Conservation (phyloP, 2,888 invertebrate species). For the Drosophila meridionalis region DNA sequence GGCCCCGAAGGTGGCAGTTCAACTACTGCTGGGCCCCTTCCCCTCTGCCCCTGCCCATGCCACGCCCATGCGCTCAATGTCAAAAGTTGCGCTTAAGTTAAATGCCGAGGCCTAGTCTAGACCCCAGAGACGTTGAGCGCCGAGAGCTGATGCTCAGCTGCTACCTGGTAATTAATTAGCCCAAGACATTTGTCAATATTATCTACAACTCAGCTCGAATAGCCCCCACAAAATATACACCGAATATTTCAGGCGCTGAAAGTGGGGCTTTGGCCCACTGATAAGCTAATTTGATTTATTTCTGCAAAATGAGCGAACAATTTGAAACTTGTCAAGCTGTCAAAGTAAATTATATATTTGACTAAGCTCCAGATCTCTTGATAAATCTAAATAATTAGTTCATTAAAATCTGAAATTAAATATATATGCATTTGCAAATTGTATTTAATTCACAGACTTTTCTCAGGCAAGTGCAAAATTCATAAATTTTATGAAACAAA, state of each 20-base stretch:
- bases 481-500: constrained; percentile 2
- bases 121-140: constrained; percentile 13
- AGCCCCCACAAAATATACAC: constrained; percentile 33
- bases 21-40: background rate
- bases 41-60: background rate
- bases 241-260: constrained; percentile 32
- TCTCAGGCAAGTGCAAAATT: background rate
- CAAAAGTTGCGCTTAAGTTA: constrained; percentile 59
- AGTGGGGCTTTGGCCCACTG: constrained; percentile 10
- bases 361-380: background rate
- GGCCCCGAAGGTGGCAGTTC: constrained; percentile 22
- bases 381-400: constrained; percentile 7
- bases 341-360: constrained; percentile 33
- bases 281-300: constrained; percentile 46
- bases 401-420: background rate
- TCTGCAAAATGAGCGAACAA: constrained; percentile 32
- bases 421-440: constrained; percentile 1
- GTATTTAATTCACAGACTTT: background rate
- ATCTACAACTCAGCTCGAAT: constrained; percentile 51
- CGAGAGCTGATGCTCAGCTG: constrained; percentile 36
- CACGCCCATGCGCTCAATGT: constrained; percentile 28
- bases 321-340: constrained; percentile 47
- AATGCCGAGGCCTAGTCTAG: constrained; percentile 40
- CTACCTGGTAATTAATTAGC: constrained; percentile 69
- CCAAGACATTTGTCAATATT: constrained; percentile 71